A percentile compares a stretch with the other conserved stretches of the same genome.
phyloP scores from a whole-genome alignment of 1,140 invertebrate genomes.

The Orussus abietinus region DNA sequence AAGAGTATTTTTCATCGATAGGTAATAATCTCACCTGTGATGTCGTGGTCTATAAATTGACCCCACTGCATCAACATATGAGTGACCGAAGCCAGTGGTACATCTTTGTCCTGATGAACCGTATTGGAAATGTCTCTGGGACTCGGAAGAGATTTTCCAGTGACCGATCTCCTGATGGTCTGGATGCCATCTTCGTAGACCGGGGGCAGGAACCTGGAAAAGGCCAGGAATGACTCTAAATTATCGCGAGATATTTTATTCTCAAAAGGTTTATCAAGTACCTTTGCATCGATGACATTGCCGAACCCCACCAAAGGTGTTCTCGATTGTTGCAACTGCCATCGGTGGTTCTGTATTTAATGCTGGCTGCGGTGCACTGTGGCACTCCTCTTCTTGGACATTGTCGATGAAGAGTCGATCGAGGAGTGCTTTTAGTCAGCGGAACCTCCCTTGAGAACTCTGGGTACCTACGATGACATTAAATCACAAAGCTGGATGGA shows the following conservation, averaged over 20 bases:
- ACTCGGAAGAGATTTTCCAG: constrained; percentile 61
- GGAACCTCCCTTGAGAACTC: constrained; percentile 27
- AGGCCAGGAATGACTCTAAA: neutral
- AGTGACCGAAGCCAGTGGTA: constrained; percentile 56
- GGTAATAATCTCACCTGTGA: constrained; percentile 74
- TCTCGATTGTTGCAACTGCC: constrained; percentile 82
- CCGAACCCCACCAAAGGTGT: constrained; percentile 74
- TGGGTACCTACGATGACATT: constrained; percentile 25
- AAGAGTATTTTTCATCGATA: neutral
- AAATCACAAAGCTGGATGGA: neutral
- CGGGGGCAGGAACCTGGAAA: constrained; percentile 64
- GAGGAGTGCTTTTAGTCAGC: constrained; percentile 19
- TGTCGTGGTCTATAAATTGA: constrained; percentile 77
- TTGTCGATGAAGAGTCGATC: constrained; percentile 52
- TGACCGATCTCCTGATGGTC: constrained; percentile 52
- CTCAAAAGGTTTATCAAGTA: constrained; percentile 9
- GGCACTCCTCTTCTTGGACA: constrained; percentile 62
- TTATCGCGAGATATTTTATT: too few species aligned
- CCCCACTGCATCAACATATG: constrained; percentile 86
- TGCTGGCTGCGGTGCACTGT: constrained; percentile 57
- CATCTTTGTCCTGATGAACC: constrained; percentile 63
- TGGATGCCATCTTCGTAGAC: constrained; percentile 74
- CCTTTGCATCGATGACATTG: constrained; percentile 73
- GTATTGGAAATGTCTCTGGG: constrained; percentile 62
- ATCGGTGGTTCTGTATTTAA: constrained; percentile 74